Percentiles rank a stretch among this genome's conserved stretches.
phyloP scores from a whole-genome alignment of 2,113 vertebrate species.

The Stigmatopora nigra region DNA sequence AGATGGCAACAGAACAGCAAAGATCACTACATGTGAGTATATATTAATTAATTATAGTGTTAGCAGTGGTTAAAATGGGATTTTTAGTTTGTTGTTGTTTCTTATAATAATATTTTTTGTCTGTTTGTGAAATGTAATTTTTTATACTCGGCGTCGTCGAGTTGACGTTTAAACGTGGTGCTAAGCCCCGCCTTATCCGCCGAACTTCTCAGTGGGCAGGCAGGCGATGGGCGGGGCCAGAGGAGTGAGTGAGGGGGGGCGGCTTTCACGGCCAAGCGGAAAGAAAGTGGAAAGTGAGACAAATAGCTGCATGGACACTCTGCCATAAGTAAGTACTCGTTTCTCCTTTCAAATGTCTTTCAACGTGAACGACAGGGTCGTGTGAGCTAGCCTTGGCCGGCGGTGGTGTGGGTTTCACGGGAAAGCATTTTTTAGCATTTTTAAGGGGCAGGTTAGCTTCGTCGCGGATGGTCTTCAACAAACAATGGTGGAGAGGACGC shows the following conservation, averaged over 20 bases:
- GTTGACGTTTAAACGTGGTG: constrained; percentile 11
- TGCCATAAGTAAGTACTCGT: constrained; percentile 50
- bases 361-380: not conserved
- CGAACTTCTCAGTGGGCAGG: constrained; percentile 1
- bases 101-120: too few species aligned
- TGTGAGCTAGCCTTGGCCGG: not conserved
- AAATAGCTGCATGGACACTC: constrained; percentile 63
- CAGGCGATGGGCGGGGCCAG: constrained; percentile 36
- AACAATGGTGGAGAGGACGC: constrained; percentile 60
- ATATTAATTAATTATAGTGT: too few species aligned
- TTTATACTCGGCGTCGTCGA: not conserved
- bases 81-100: too few species aligned
- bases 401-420: not conserved
- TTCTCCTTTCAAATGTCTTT: constrained; percentile 2
- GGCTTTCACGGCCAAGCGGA: constrained; percentile 48
- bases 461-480: constrained; percentile 41
- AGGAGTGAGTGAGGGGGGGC: constrained; percentile 46
- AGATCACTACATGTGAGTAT: too few species aligned
- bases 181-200: constrained; percentile 15
- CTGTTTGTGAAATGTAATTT: not conserved
- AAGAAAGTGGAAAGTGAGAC: constrained; percentile 67
- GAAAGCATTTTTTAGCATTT: not conserved
- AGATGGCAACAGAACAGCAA: too few species aligned
- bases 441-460: constrained; percentile 12
- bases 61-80: too few species aligned